These are phyloP conservation scores for Brachyistius frenatus DNA, from an alignment of 2,113 vertebrate species.

Conservation along the genomic window DNA sequence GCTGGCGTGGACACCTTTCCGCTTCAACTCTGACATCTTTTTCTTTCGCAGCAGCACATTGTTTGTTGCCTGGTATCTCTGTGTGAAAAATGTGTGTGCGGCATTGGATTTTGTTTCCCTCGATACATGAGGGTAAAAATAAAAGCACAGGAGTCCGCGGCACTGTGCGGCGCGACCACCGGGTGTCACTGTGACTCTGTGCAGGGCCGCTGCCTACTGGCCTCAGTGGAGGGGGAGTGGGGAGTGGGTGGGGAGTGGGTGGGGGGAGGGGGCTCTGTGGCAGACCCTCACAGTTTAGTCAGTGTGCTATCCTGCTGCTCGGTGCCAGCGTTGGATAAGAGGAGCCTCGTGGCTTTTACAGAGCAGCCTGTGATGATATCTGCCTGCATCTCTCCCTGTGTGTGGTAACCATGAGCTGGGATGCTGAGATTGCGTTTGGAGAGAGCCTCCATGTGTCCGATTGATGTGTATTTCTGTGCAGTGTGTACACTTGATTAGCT, in stretches of 20 bases:
- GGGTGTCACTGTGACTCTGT: constrained; percentile 52
- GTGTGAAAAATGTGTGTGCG: too few relatives aligned
- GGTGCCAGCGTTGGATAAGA: constrained; percentile 22
- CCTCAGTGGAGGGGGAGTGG: neutral
- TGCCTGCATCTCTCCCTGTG: neutral
- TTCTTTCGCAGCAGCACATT: neutral
- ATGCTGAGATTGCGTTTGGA: neutral
- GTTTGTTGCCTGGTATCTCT: too few relatives aligned
- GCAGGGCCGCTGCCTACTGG: neutral
- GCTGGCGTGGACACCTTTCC: too few relatives aligned
- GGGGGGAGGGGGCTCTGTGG: too few relatives aligned
- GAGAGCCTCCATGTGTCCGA: too few relatives aligned
- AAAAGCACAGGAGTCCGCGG: neutral
- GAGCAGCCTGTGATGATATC: constrained; percentile 14
- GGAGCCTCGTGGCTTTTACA: neutral
- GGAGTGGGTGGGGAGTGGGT: neutral
- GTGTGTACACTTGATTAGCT: too few relatives aligned
- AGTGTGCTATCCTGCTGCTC: constrained; percentile 29
- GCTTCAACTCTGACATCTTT: too few relatives aligned
- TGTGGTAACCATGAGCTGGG: neutral
- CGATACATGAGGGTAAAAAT: constrained; percentile 52
- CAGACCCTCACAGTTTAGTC: constrained; percentile 17
- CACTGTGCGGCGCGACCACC: neutral
- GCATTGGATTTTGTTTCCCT: neutral
- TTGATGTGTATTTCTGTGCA: too few relatives aligned